phyloP scores from a whole-genome alignment of 2,797 vertebrate genomes.

The Pterois miles region DNA sequence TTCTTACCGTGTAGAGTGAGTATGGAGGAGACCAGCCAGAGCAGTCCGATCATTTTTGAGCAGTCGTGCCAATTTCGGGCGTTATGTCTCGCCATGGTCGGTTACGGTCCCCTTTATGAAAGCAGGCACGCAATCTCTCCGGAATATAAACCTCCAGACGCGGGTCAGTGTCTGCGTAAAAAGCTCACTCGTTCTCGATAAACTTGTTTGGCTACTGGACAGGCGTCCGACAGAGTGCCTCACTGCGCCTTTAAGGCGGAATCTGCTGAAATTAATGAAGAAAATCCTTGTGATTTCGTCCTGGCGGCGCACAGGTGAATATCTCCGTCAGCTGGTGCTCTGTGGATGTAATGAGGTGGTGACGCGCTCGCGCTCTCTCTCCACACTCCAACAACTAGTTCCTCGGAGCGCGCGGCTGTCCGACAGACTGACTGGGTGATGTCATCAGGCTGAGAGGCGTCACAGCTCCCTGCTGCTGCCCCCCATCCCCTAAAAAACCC shows the following conservation, averaged over 20 bases:
- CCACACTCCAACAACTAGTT: slow-evolving; percentile 61
- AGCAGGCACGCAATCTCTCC: slow-evolving; percentile 29
- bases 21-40: slow-evolving; percentile 62
- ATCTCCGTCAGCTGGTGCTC: slow-evolving; percentile 34
- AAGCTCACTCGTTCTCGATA: slow-evolving; percentile 22
- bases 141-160: slow-evolving; percentile 13
- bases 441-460: slow-evolving; percentile 72
- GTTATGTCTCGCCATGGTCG: slow-evolving; percentile 74
- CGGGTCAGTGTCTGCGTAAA: slow-evolving; percentile 15
- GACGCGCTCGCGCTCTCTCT: slow-evolving; percentile 12
- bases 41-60: slow-evolving; percentile 59
- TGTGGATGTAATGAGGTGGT: slow-evolving; percentile 23
- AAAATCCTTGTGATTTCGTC: slow-evolving; percentile 45
- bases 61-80: slow-evolving; percentile 52
- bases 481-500: slow-evolving; percentile 5
- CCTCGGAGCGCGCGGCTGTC: slow-evolving; percentile 35
- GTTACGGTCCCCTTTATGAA: slow-evolving; percentile 43
- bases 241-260: slow-evolving; percentile 26
- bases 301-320: slow-evolving; percentile 64
- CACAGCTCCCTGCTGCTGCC: slow-evolving; percentile 19
- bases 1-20: slow-evolving; percentile 74
- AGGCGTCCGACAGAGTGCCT: slow-evolving; percentile 42
- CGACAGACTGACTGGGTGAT: slow-evolving; percentile 63
- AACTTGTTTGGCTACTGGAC: slow-evolving; percentile 57
- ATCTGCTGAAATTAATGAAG: neutral